A percentile compares a stretch with the other conserved stretches of the same genome.
Conservation (phyloP, 2,797 vertebrate genomes). For the Gorsachius magnificus region DNA sequence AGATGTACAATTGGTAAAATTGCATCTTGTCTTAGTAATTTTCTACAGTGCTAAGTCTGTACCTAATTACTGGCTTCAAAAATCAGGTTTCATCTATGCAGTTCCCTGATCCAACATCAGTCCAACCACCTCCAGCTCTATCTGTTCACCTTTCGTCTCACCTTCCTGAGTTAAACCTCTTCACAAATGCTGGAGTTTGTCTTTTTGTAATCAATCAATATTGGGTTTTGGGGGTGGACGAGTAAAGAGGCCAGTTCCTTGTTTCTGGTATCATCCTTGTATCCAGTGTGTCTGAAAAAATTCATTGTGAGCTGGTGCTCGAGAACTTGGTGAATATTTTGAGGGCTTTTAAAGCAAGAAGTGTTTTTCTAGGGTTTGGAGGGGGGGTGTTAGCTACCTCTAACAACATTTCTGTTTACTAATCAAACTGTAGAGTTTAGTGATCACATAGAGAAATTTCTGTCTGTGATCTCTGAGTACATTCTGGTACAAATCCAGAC, state of each 20-base stretch:
- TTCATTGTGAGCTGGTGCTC: not conserved
- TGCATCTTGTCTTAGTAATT: slow-evolving; percentile 69
- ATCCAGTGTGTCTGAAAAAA: not conserved
- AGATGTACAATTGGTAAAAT: slow-evolving; percentile 63
- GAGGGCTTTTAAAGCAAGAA: not conserved
- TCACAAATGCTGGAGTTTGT: not conserved
- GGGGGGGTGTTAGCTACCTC: rapidly evolving
- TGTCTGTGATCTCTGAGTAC: not conserved
- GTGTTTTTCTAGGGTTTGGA: not conserved
- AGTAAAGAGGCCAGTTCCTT: not conserved
- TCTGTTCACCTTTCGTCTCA: not conserved
- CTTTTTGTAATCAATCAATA: not conserved
- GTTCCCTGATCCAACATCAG: slow-evolving; percentile 1
- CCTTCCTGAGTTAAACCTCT: not conserved
- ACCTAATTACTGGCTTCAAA: slow-evolving; percentile 41
- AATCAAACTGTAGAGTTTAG: not conserved
- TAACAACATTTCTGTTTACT: not conserved
- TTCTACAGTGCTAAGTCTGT: slow-evolving; percentile 8
- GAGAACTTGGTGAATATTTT: not conserved
- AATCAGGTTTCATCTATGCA: not conserved
- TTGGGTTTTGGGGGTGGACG: not conserved
- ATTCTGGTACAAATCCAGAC: not conserved
- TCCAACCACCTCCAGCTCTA: not conserved
- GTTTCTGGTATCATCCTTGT: not conserved
- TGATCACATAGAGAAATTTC: not conserved